Conservation (phyloP, 2,797 vertebrate genomes). For the Chaetophractus vellerosus region DNA sequence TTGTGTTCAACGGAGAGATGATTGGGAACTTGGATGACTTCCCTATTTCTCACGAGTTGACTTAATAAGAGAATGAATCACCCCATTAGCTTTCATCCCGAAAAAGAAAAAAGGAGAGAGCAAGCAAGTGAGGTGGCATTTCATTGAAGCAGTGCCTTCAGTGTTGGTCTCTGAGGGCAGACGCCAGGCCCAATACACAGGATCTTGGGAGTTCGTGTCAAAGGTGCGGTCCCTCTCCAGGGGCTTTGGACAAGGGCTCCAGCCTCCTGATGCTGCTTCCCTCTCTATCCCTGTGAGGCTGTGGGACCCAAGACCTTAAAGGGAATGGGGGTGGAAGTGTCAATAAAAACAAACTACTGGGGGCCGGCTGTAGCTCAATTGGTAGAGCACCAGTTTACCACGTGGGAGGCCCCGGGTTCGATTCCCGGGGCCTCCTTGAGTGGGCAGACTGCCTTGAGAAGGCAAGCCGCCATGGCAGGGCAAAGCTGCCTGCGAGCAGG, state of each 20-base stretch:
- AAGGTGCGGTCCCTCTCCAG: not conserved
- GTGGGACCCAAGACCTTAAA: not conserved
- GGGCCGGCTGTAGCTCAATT: no score
- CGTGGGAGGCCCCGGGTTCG: no score
- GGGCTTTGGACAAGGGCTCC: not conserved
- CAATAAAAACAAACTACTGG: not conserved
- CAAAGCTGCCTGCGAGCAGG: no score
- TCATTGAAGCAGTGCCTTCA: conserved; percentile 45
- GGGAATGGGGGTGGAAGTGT: not conserved
- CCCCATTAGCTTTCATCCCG: conserved; percentile 62
- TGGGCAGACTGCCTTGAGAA: no score
- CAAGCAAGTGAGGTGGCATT: not conserved
- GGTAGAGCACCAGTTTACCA: no score
- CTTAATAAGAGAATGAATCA: conserved; percentile 68
- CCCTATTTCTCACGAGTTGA: conserved; percentile 33
- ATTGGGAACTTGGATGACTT: conserved; percentile 35
- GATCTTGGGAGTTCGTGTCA: not conserved
- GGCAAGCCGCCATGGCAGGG: no score
- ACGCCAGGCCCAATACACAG: not conserved
- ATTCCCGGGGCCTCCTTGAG: no score
- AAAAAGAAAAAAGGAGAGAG: not conserved
- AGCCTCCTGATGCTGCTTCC: not conserved
- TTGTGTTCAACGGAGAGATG: conserved; percentile 6
- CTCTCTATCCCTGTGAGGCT: not conserved
- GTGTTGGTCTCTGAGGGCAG: not conserved